These are phyloP conservation scores for Pogonognathellus flavescens DNA, from an alignment of 1,140 invertebrate genomes.

Conservation along the genomic window DNA sequence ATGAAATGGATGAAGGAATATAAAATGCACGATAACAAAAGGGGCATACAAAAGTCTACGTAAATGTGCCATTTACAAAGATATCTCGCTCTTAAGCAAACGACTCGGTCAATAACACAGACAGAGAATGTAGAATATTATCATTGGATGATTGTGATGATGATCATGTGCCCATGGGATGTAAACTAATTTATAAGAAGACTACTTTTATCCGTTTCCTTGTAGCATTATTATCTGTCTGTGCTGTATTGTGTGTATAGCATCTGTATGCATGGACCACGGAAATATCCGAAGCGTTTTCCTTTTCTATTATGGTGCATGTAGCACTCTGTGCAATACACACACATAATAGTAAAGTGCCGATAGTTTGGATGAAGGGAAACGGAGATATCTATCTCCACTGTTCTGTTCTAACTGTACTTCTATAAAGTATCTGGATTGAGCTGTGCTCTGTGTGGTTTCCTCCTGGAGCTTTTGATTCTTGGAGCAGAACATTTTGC, in stretches of 20 bases:
- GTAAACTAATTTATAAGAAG: too few species aligned
- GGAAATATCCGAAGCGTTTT: too few species aligned
- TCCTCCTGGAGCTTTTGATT: neutral
- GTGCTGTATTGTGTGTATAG: too few species aligned
- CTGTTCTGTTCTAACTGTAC: too few species aligned
- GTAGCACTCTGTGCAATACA: too few species aligned
- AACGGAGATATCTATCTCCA: constrained; percentile 1
- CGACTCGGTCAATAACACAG: constrained; percentile 32
- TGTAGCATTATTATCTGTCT: too few species aligned
- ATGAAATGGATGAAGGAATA: constrained; percentile 42
- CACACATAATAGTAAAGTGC: neutral
- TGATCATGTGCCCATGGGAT: constrained; percentile 4
- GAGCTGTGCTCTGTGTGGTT: neutral
- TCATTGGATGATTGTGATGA: constrained; percentile 43
- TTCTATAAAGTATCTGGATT: neutral
- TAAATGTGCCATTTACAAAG: constrained; percentile 39
- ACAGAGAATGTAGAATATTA: constrained; percentile 18
- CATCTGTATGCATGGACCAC: too few species aligned
- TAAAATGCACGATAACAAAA: constrained; percentile 34
- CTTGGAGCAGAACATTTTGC: constrained; percentile 35
- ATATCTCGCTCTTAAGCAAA: constrained; percentile 34
- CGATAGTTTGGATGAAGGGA: neutral
- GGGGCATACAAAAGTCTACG: constrained; percentile 30
- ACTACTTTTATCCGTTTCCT: too few species aligned
- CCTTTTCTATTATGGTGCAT: too few species aligned